Base-by-base conservation (phyloP, 2,113 vertebrate genomes). In the Nothobranchius furzeri region DNA sequence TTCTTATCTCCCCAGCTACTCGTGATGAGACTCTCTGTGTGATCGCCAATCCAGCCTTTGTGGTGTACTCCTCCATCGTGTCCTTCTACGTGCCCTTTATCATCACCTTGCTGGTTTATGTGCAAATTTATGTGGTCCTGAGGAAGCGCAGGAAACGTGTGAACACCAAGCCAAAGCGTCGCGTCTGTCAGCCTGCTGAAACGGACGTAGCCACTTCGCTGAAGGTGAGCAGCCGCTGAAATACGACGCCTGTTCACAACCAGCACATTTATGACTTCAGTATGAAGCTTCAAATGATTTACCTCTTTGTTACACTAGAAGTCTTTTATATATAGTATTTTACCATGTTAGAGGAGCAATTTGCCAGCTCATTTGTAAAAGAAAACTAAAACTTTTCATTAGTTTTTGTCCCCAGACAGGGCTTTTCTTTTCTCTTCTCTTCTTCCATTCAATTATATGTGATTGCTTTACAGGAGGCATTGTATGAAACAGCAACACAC, bases 41-140 rank as follows among this genome's bases (percentile, higher is more conserved):
- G 65, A 93, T 94, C n/a, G 91, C 92, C 60, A 94, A 94, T 68
- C 93, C 93, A 0, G 91, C 91, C 67, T 94, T 94, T 60, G 93
- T 94, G 81, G 91, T 94, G 0, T 94, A 94, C 84, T 94, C 93
- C 15, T 94, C 93, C 74, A 93, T 94, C 2, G 92, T 94, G 70
- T 94, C 93, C 88, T 94, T 94, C 89, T 94, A 94, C 47, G 91
- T 93, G 15, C 93, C 93, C 75, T 94, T 94, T 85, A 94, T 93
- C 87, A 92, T 94, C 75, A 94, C 93, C 1, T 83, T 94, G 71
- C 88, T 94, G 57, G 93, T 94, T 71, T 94, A 94, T 67, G 93
- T 94, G 78, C 92, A 94, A 90, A 94, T 94, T 81, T 94, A 93
- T 57, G 91, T 93, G 70, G 92, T 94, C 48, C 81, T 94, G 65